Evolutionary conservation across 2,113 vertebrate genomes (phyloP), one percentile per base, ranked within the genome.

Genomic region (Tragelaphus scriptus): DNA sequence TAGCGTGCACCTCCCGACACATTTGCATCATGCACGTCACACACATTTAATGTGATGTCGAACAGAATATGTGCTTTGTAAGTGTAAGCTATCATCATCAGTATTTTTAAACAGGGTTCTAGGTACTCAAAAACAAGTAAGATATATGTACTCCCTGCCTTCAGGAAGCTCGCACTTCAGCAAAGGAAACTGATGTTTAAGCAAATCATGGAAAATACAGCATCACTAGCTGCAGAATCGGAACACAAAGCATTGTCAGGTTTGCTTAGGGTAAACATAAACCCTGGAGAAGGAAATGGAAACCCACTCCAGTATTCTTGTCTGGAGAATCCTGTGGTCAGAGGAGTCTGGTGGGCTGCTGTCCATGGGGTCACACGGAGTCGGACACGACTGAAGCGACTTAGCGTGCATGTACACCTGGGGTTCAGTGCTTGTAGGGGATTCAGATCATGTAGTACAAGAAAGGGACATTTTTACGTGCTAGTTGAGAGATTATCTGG

Each of bases 371-470:
- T 71, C 10, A 5, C 5, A 23, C 19, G 23, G n/a, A 71, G 2
- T 71, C 0, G 0, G n/a, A 71, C n/a, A 71, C 1, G 5, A 40
- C n/a, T 71, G n/a, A 71, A 71, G 19, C 0, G 0, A 23, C n/a
- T 71, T 71, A 71, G n/a, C 19, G 40, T 13, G 10, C n/a, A 23
- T 71, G 9, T 23, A 23, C 0, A 5, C 68, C 40, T 71, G 14
- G 58, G 17, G 65, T 32, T 4, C 6, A 13, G 15, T 10, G 5
- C 8, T 26, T 17, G 1, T 28, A 44, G 28, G 47, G 81, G 32
- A 14, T 90, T 15, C 14, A 88, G 26, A 13, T n/a, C 9, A 59
- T 7, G 7, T 21, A 14, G 53, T 17, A 79, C 3, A 88, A 71
- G 21, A 58, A 68, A 85, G 6, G 8, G 26, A 84, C 40, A 56